Evolutionary conservation across 1,140 invertebrate genomes (phyloP).

Genomic region (Neotoxoptera formosana): DNA sequence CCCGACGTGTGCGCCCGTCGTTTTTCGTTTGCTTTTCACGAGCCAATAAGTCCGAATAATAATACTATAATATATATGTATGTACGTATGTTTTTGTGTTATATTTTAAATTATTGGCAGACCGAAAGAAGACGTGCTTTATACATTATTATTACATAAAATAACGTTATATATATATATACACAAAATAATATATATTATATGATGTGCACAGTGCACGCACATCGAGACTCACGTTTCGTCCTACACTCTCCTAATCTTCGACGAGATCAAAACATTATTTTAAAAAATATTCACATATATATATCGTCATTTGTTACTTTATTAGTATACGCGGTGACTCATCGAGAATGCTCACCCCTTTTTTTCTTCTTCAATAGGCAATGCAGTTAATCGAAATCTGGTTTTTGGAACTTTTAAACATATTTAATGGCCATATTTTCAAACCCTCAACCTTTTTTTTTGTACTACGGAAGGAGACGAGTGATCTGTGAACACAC

Average conservation of each 20-base stretch:
- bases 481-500: too few species aligned
- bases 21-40: constrained; percentile 39
- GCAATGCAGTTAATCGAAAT: too few species aligned
- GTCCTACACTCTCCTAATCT: neutral
- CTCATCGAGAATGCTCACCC: too few species aligned
- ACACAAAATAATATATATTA: neutral
- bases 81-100: neutral
- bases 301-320: too few species aligned
- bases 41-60: constrained; percentile 15
- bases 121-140: neutral
- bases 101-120: constrained; percentile 5
- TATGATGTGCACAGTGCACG: neutral
- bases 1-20: constrained; percentile 33
- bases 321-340: too few species aligned
- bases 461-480: too few species aligned
- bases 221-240: neutral
- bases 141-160: neutral
- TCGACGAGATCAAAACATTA: neutral
- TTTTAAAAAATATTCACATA: neutral
- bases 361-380: too few species aligned
- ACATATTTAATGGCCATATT: too few species aligned
- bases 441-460: too few species aligned
- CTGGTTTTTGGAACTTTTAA: too few species aligned
- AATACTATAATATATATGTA: neutral
- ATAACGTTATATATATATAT: neutral